Conservation (phyloP, 2,888 invertebrate genomes). For the Amblyjoppa proteus region DNA sequence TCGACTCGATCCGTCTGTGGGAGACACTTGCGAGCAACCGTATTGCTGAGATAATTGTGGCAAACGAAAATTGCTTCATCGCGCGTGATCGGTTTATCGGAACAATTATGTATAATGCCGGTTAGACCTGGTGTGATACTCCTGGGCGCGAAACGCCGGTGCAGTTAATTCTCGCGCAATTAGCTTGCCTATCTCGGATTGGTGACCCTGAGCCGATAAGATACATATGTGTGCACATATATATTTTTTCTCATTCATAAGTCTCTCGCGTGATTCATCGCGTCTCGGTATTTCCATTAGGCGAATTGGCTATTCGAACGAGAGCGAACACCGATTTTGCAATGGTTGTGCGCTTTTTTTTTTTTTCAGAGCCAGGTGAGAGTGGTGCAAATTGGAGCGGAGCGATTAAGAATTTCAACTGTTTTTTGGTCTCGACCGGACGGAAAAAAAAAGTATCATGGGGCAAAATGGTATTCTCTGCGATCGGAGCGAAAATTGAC, state of each 20-base stretch:
- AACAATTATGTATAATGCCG: neutral
- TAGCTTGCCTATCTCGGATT: slow-evolving; percentile 1
- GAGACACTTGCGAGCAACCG: slow-evolving; percentile 11
- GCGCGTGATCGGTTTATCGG: slow-evolving; percentile 13
- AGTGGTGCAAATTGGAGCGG: no score
- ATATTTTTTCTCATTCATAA: neutral
- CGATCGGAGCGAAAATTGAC: no score
- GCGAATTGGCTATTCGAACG: neutral
- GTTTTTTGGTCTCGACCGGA: no score
- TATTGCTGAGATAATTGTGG: slow-evolving; percentile 14
- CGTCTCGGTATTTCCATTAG: slow-evolving; percentile 1
- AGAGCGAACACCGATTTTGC: neutral
- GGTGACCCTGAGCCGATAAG: slow-evolving; percentile 12
- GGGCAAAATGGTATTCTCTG: no score
- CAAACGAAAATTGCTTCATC: slow-evolving; percentile 33
- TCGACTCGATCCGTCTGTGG: slow-evolving; percentile 33
- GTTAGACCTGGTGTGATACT: neutral
- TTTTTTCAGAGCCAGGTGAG: no score
- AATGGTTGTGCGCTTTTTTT: neutral
- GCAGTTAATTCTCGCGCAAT: neutral
- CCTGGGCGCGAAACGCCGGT: neutral
- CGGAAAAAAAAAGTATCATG: no score
- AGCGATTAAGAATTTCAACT: no score
- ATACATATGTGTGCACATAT: neutral
- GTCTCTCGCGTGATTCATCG: slow-evolving; percentile 1